Evolutionary conservation across 1,140 invertebrate species (phyloP).

Genomic region (Euschistus heros): DNA sequence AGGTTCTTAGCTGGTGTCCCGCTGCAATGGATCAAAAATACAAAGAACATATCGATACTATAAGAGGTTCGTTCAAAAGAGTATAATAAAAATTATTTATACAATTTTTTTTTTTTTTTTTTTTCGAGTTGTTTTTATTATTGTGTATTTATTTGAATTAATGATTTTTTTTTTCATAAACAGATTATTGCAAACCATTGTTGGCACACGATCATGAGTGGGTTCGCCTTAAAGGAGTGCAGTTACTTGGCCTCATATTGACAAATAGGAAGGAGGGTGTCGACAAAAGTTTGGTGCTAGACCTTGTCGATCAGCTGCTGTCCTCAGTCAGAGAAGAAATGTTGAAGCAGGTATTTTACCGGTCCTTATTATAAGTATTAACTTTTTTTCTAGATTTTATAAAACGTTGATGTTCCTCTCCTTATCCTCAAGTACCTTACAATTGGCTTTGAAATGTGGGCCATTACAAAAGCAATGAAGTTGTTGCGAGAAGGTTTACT

Average conservation of each 20-base stretch:
- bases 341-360: slow-evolving; percentile 30
- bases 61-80: slow-evolving; percentile 43
- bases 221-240: slow-evolving; percentile 62
- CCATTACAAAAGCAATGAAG: too few relatives aligned
- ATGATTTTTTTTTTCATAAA: background rate
- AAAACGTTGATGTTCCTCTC: too few relatives aligned
- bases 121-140: background rate
- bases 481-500: too few relatives aligned
- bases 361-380: background rate
- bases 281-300: slow-evolving; percentile 30
- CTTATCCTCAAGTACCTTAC: too few relatives aligned
- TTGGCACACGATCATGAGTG: slow-evolving; percentile 52
- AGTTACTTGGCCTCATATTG: slow-evolving; percentile 62
- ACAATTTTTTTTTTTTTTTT: background rate
- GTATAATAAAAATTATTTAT: background rate
- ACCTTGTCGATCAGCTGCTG: slow-evolving; percentile 34
- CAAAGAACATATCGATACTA: slow-evolving; percentile 35
- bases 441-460: too few relatives aligned
- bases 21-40: slow-evolving; percentile 42
- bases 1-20: background rate
- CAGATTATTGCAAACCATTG: slow-evolving; percentile 37
- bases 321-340: slow-evolving; percentile 37
- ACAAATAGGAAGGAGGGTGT: slow-evolving; percentile 47
- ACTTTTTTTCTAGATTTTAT: background rate
- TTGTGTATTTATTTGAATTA: background rate